phyloP scores from a whole-genome alignment of 1,140 invertebrate species.

The Zaprionus capensis region DNA sequence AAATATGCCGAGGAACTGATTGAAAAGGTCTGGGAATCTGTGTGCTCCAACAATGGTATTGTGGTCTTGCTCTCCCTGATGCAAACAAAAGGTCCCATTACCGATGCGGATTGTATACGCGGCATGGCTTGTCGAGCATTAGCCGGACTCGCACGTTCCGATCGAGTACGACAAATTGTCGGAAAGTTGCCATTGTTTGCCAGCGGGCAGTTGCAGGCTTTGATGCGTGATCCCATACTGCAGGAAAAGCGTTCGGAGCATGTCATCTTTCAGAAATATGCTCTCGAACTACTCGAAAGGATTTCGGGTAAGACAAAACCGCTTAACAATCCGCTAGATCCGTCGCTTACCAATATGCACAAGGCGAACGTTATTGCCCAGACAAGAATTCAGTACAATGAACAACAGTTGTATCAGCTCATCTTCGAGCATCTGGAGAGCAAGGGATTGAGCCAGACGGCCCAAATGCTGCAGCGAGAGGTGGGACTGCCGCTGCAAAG shows the following conservation, averaged over 20 bases:
- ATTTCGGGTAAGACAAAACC: slow-evolving; percentile 96
- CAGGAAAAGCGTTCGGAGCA: slow-evolving; percentile 98
- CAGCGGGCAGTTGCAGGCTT: slow-evolving; percentile 94
- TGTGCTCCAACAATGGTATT: slow-evolving; percentile 97
- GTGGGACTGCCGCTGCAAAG: slow-evolving; percentile 87
- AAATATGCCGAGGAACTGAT: slow-evolving; percentile 94
- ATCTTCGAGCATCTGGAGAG: slow-evolving; percentile 94
- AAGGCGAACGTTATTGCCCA: slow-evolving; percentile 97
- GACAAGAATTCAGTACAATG: slow-evolving; percentile 97
- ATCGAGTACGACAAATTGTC: slow-evolving; percentile 97
- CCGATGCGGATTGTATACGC: slow-evolving; percentile 97
- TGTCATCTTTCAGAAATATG: slow-evolving; percentile 97
- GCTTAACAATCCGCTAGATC: slow-evolving; percentile 91
- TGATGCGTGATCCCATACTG: slow-evolving; percentile 98
- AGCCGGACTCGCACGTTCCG: slow-evolving; percentile 95
- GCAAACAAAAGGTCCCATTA: slow-evolving; percentile 96
- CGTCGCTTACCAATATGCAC: slow-evolving; percentile 93
- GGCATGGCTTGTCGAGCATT: slow-evolving; percentile 96
- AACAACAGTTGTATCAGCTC: slow-evolving; percentile 95
- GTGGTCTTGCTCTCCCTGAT: slow-evolving; percentile 94
- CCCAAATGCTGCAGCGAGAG: slow-evolving; percentile 90
- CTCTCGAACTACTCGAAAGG: slow-evolving; percentile 94
- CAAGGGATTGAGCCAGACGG: slow-evolving; percentile 91
- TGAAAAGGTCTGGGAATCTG: slow-evolving; percentile 96
- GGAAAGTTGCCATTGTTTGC: slow-evolving; percentile 98